Conservation (phyloP, 2,113 vertebrate genomes). For the Mesitornis unicolor region DNA sequence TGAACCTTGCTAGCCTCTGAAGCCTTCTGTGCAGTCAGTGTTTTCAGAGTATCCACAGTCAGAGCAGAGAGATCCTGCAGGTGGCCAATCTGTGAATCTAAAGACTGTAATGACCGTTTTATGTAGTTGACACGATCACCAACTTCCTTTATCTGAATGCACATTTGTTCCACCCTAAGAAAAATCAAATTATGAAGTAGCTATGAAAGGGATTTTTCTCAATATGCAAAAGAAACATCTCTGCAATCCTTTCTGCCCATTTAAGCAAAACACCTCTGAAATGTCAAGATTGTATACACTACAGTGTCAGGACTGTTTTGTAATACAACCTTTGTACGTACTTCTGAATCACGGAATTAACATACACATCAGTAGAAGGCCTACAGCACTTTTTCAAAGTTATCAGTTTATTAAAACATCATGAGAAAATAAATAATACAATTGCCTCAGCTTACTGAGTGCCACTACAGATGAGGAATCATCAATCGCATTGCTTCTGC, state of each 20-base stretch:
- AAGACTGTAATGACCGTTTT: constrained; percentile 92
- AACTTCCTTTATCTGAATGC: constrained; percentile 95
- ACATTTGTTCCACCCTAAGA: constrained; percentile 94
- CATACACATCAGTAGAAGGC: background rate
- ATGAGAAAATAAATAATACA: background rate
- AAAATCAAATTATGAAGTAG: constrained; percentile 25
- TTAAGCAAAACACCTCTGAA: background rate
- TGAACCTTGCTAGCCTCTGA: constrained; percentile 97
- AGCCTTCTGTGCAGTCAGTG: constrained; percentile 94
- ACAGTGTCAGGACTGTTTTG: background rate
- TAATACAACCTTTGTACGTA: background rate
- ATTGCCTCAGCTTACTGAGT: background rate
- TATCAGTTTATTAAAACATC: background rate
- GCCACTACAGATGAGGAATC: background rate
- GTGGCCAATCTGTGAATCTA: constrained; percentile 98
- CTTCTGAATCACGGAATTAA: background rate
- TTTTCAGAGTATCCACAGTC: constrained; percentile 97
- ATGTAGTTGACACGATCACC: constrained; percentile 98
- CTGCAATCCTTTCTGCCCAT: background rate
- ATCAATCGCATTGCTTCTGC: background rate
- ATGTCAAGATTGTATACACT: background rate
- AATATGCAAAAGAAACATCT: background rate
- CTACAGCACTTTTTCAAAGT: background rate
- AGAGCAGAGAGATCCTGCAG: constrained; percentile 96
- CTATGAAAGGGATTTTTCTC: background rate